Evolutionary conservation across 2,797 vertebrate genomes (phyloP).

Genomic region (Macropus fuliginosus): DNA sequence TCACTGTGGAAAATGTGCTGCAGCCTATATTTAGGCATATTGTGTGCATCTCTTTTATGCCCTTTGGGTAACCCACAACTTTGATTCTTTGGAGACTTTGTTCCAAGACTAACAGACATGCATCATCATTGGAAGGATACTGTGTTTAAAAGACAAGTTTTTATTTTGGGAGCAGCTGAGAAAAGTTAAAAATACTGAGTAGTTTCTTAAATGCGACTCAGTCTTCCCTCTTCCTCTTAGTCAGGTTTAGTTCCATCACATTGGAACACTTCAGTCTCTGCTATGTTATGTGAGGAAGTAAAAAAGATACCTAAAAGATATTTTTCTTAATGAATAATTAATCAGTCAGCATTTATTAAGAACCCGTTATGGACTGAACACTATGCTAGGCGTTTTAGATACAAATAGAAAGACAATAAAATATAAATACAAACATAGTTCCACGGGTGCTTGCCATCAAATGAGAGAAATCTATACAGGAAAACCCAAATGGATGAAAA

Average conservation of each 20-base stretch:
- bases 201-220: background rate
- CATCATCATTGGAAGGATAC: background rate
- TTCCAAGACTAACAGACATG: background rate
- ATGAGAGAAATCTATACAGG: background rate
- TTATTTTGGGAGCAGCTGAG: background rate
- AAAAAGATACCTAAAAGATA: background rate
- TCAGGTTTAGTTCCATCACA: background rate
- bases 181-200: background rate
- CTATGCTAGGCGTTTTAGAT: background rate
- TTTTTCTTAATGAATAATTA: background rate
- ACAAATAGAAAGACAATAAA: background rate
- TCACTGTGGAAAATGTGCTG: background rate
- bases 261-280: background rate
- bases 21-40: conserved; percentile 10
- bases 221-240: background rate
- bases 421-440: background rate
- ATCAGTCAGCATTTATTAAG: background rate
- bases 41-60: conserved; percentile 28
- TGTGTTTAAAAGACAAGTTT: background rate
- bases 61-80: background rate
- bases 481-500: background rate
- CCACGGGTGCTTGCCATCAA: background rate
- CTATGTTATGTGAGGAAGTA: background rate
- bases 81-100: background rate
- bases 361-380: background rate